phyloP scores from a whole-genome alignment of 2,888 invertebrate species.

The Scotopteryx bipunctaria region DNA sequence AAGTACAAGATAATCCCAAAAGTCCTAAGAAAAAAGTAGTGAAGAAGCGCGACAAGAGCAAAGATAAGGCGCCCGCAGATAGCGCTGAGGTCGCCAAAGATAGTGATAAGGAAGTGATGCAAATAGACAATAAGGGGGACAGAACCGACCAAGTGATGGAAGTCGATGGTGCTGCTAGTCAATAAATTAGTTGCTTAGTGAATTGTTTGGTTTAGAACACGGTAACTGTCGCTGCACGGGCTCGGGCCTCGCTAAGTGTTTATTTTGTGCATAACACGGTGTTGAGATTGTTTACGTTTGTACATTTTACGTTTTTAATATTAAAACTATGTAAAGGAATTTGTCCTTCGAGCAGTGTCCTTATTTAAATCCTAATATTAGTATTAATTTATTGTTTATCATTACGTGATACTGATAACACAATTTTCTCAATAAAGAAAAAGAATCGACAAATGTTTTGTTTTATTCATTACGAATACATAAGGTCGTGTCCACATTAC shows the following conservation, averaged over 20 bases:
- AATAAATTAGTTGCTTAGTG: conserved; percentile 76
- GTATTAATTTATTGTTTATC: conserved; percentile 82
- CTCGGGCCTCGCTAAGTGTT: conserved; percentile 51
- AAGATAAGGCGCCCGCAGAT: conserved; percentile 56
- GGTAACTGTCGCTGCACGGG: conserved; percentile 41
- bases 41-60: conserved; percentile 77
- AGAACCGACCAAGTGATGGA: conserved; percentile 70
- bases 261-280: conserved; percentile 69
- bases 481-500: too few species aligned
- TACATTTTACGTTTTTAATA: conserved; percentile 76
- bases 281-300: conserved; percentile 77
- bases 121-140: conserved; percentile 63
- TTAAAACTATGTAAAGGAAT: conserved; percentile 57
- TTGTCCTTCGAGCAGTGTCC: conserved; percentile 66
- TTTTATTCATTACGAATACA: too few species aligned
- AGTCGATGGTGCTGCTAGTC: conserved; percentile 79
- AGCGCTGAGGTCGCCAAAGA: conserved; percentile 45
- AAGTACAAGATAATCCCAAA: conserved; percentile 54
- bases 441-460: conserved; percentile 57
- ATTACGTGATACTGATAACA: conserved; percentile 77
- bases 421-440: conserved; percentile 78
- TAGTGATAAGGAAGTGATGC: conserved; percentile 56
- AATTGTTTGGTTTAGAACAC: conserved; percentile 65
- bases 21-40: conserved; percentile 65
- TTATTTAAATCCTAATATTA: conserved; percentile 53